Evolutionary conservation across 2,888 invertebrate genomes (phyloP).

Genomic region (Acleris laterana): DNA sequence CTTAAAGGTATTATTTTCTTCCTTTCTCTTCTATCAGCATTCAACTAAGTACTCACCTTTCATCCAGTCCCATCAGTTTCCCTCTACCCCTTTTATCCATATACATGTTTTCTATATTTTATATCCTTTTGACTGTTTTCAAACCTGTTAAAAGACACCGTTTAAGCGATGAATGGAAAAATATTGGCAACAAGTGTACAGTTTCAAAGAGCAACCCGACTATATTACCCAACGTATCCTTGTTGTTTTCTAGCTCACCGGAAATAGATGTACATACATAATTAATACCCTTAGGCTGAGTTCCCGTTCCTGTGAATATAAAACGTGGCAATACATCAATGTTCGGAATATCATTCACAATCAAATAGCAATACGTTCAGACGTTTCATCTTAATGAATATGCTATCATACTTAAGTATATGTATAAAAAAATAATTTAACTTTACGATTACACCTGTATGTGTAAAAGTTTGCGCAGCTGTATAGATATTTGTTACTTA

Average conservation of each 20-base stretch:
- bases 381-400: background rate
- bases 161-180: no score
- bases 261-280: constrained; percentile 65
- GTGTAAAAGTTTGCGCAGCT: background rate
- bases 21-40: no score
- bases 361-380: background rate
- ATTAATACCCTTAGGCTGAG: constrained; percentile 53
- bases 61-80: no score
- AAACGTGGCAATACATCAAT: constrained; percentile 24
- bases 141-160: no score
- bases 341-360: constrained; percentile 7
- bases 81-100: no score
- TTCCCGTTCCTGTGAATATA: constrained; percentile 25
- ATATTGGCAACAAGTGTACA: background rate
- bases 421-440: no score
- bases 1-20: no score
- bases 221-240: constrained; percentile 45
- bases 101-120: no score
- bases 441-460: background rate
- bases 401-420: background rate
- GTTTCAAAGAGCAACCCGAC: constrained; percentile 35
- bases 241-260: constrained; percentile 48
- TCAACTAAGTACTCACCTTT: no score
- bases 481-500: background rate
- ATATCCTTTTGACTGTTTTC: no score